These are phyloP conservation scores for Siniperca chuatsi DNA, from an alignment of 2,113 vertebrate species.

Conservation along the genomic window DNA sequence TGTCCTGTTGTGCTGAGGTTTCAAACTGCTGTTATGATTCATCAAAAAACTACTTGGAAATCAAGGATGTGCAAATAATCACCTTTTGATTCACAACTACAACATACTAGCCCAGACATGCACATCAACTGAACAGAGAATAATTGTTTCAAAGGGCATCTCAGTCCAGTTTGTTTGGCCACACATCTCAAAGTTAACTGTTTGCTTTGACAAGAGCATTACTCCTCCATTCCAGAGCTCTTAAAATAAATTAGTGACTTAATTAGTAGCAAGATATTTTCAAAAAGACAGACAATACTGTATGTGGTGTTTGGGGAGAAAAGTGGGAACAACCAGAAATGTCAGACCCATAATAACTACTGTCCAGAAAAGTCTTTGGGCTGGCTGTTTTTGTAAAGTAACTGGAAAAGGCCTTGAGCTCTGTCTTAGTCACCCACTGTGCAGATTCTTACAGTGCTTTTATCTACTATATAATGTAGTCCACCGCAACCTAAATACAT, in stretches of 20 bases:
- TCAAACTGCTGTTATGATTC: neutral
- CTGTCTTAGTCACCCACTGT: neutral
- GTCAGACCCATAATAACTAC: neutral
- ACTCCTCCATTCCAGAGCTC: neutral
- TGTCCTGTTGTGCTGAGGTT: neutral
- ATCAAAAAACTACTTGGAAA: neutral
- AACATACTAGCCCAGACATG: no score
- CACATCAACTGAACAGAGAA: neutral
- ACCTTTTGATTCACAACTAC: fast-evolving
- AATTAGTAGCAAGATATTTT: neutral
- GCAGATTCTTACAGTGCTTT: neutral
- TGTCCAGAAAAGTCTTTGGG: neutral
- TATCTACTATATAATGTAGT: neutral
- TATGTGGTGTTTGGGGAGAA: neutral
- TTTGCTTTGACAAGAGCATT: neutral
- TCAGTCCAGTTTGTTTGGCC: neutral
- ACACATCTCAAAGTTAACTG: neutral
- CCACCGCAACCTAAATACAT: neutral
- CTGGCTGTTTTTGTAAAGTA: neutral
- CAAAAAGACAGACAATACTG: neutral
- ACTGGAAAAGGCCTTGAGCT: neutral
- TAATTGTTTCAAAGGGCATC: neutral
- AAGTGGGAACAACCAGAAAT: neutral
- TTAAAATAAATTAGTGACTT: neutral
- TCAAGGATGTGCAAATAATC: neutral